Evolutionary conservation across 2,113 vertebrate species (phyloP), one percentile per base, ranked within the genome.

Genomic region (Macrotus californicus): DNA sequence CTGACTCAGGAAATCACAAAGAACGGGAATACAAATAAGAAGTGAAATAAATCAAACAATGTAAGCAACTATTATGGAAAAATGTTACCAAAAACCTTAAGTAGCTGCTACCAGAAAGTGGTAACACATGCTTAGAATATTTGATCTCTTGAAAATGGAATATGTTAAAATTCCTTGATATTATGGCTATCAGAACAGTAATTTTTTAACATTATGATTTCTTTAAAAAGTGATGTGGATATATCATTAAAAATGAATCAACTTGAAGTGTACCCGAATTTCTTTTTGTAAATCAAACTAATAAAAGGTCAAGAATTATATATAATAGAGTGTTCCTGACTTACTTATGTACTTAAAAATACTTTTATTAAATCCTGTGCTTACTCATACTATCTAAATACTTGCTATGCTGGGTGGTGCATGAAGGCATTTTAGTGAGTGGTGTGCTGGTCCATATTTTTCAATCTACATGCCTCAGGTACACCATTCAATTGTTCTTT

Each of bases 161-260:
- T 70, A 77, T 69, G 6, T 50, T 54, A 88, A 54, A 64, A 41
- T 21, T 43, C 14, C 67, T 80, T 91, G 39, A 80, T 73, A 22
- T 7, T 66, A 14, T 86, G 48, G 36, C 24, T 72, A 66, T 36
- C 29, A 88, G 48, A 59, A 73, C 46, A 94, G 19, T 79, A n/a
- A 69, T 29, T 89, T 94, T 66, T 89, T 94, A 83, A 48, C 15
- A 46, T 41, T 92, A 92, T 64, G 21, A n/a, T 48, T 89, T 87
- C 61, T 94, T 96, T 89, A 46, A 95, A 92, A 77, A 79, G 18
- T 6, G 81, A 5, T 82, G 14, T 46, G 2, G 29, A 52, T 54
- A 46, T 94, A 50, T 76, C 21, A 87, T 77, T 96, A 90, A 95
- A 87, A 86, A 73, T 87, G 64, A 94, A 87, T 95, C 72, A 79